Base-by-base conservation (phyloP, 2,888 invertebrate species). In the Drosophila koepferae region DNA sequence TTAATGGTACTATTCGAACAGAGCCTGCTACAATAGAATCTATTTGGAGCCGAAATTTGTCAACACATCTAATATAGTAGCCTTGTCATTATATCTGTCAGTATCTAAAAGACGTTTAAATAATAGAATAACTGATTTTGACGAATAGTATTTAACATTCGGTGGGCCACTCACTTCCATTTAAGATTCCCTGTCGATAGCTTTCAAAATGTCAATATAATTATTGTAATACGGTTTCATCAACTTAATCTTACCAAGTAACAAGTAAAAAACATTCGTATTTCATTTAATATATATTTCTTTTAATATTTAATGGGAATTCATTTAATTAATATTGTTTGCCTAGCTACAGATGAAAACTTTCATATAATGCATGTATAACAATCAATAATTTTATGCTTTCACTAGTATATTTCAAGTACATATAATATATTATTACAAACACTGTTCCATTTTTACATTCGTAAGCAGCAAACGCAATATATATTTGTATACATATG, bases 321-420 rank as follows among this genome's bases (percentile, higher is more conserved):
- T 86, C 48, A 86, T 78, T 83, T 82, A 73, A 28, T 70, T 82
- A 49, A 61, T 67, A 31, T 69, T 54, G 36, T 60, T 86, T 74
- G 63, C 85, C 85, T 85, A 85, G 72, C 85, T 85, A 85, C 85
- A 83, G 74, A 83, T 85, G 78, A 81, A 88, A 85, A 88, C 78
- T 64, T 74, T 86, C 60, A 64, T 65, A 65, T 78, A 74, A 82
- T 85, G 77, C 44, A 69, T 72, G 77, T 84, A 80, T 85, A 85
- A 85, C 84, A 85, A 85, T 88, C 63, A 83, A 83, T 85, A 70
- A 81, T 65, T 82, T 54, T 65, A 51, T 72, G 46, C 41, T 40
- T 55, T 71, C 63, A 46, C 73, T 64, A 77, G 34, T 77, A 80
- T 74, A 61, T 68, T 73, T 67, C 65, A 80, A 82, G 65, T 71